phyloP scores from a whole-genome alignment of 2,888 invertebrate genomes.

The Palloptera scutellata region DNA sequence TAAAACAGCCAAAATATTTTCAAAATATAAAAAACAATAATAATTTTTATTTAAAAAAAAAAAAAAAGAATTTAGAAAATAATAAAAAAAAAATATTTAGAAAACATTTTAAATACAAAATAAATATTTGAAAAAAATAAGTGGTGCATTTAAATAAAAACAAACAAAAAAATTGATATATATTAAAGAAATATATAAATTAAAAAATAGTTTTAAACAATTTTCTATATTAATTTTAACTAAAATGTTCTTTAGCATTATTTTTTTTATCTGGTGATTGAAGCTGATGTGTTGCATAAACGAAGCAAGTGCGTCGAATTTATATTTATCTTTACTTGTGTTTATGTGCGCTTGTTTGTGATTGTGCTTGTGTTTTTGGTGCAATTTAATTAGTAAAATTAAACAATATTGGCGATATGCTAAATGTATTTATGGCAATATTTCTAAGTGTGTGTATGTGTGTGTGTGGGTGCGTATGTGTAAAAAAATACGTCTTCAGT shows the following conservation, averaged over 20 bases:
- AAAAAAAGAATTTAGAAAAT: slow-evolving; percentile 7
- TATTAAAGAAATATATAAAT: slow-evolving; percentile 1
- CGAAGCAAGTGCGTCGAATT: neutral
- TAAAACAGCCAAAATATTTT: neutral
- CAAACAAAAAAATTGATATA: neutral
- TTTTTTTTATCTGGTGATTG: neutral
- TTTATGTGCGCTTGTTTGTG: slow-evolving; percentile 19
- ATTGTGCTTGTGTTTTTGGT: slow-evolving; percentile 27
- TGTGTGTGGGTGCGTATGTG: slow-evolving; percentile 33
- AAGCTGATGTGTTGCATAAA: neutral
- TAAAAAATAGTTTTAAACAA: neutral
- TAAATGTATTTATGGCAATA: neutral
- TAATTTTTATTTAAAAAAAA: slow-evolving; percentile 1
- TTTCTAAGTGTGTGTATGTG: slow-evolving; percentile 17
- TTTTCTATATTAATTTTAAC: neutral
- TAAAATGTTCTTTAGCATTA: neutral
- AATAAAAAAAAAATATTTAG: neutral
- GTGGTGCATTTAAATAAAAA: neutral
- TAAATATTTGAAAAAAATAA: neutral
- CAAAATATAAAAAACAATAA: neutral
- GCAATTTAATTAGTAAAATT: slow-evolving; percentile 8
- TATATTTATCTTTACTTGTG: slow-evolving; percentile 1
- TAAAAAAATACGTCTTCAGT: slow-evolving; percentile 13
- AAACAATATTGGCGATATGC: slow-evolving; percentile 14
- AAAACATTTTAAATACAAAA: slow-evolving; percentile 1